Percentiles rank a stretch among this genome's conserved stretches.
phyloP scores from a whole-genome alignment of 2,888 invertebrate species.

The Drosophila kambysellisi region DNA sequence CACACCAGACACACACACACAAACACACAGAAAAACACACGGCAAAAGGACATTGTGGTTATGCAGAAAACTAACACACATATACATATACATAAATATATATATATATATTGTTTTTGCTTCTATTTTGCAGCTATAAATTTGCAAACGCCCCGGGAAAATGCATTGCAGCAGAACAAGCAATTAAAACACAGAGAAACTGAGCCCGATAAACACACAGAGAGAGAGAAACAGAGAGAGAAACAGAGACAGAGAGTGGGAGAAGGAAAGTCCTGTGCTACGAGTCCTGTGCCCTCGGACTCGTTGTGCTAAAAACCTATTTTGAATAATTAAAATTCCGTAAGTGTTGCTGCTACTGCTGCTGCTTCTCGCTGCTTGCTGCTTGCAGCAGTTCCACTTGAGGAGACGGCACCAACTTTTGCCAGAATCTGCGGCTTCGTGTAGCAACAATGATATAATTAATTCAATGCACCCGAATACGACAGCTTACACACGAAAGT shows the following conservation, averaged over 20 bases:
- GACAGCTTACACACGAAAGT: slow-evolving; percentile 50
- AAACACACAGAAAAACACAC: slow-evolving; percentile 9
- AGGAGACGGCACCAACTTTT: slow-evolving; percentile 34
- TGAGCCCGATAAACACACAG: neutral
- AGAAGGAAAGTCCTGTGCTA: slow-evolving; percentile 12
- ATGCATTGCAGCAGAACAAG: slow-evolving; percentile 79
- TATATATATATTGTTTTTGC: slow-evolving; percentile 66
- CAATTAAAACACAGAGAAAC: slow-evolving; percentile 64
- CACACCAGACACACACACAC: slow-evolving; percentile 20
- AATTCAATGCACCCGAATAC: slow-evolving; percentile 80
- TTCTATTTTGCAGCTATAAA: slow-evolving; percentile 76
- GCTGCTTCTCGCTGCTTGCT: slow-evolving; percentile 9
- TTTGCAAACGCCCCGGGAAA: slow-evolving; percentile 71
- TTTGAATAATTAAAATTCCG: slow-evolving; percentile 77
- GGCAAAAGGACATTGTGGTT: slow-evolving; percentile 60
- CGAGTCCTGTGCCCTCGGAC: slow-evolving; percentile 27
- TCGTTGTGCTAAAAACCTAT: slow-evolving; percentile 73
- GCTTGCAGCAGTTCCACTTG: slow-evolving; percentile 39
- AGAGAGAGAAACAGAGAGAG: neutral
- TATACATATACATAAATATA: slow-evolving; percentile 51
- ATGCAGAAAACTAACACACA: slow-evolving; percentile 68
- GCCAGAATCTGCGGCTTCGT: slow-evolving; percentile 43
- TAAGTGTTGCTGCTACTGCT: slow-evolving; percentile 49
- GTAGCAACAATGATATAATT: slow-evolving; percentile 77
- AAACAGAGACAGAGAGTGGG: neutral